Base-by-base conservation (phyloP, 2,888 invertebrate species). In the Pheosia tremula region DNA sequence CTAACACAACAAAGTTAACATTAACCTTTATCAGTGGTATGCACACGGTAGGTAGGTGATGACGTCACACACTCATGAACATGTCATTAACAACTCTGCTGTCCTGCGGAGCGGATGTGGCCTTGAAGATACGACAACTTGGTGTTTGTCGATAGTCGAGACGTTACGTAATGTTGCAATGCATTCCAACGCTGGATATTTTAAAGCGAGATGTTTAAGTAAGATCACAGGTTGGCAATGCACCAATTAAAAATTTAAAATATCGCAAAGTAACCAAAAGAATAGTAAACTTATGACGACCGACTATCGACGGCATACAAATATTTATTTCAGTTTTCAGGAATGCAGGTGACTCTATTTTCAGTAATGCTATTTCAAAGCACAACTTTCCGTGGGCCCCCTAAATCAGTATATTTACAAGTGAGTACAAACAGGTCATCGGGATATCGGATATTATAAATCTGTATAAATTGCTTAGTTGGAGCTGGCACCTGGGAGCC, bases 101-200 rank as follows among this genome's bases (percentile, higher is more conserved):
- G 81, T 80, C 76, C 80, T 79, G 77, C 71, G 66, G 72, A 67
- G 63, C 61, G 61, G 69, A 66, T 65, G 69, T 82, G 89, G 85
- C 90, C 89, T 91, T 90, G 89, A 84, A 81, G 68, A 72, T 75
- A 75, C 81, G 88, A 88, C 90, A 91, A 87, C 80, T 68, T 76
- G 79, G 72, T 80, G 82, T 78, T 82, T 78, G 82, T 76, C 78
- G 82, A 80, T 79, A 78, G 74, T 73, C 76, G 69, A 80, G 68
- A 77, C 74, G 66, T 89, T 86, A 84, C 80, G 80, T 86, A 88
- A 89, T 68, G 62, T 67, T 79, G 75, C 77, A 78, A 68, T 77
- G 71, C 72, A 81, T 80, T 78, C 71, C 74, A 60, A 67, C 60
- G 64, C 59, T 62, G 71, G 68, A 73, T 68, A 79, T 82, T 80